These are phyloP conservation scores for Astreopora myriophthalma DNA, from an alignment of 64 coral and sea anemone genomes.

Conservation along the genomic window DNA sequence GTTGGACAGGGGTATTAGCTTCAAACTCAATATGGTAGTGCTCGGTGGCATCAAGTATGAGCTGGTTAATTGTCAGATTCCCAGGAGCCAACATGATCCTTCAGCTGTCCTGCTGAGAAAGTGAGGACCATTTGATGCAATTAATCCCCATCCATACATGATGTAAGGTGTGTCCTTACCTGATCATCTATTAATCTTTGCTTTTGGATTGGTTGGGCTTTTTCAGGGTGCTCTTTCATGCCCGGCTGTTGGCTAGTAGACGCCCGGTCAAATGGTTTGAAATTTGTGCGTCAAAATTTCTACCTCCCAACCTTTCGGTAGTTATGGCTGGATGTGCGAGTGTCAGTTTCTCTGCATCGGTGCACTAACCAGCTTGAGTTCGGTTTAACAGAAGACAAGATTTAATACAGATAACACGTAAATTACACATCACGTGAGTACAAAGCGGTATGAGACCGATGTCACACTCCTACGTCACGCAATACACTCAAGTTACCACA, in stretches of 20 bases:
- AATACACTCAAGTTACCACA: too few relatives aligned
- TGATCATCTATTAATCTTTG: background rate
- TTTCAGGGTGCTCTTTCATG: background rate
- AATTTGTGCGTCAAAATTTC: background rate
- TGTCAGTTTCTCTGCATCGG: slow-evolving; percentile 43
- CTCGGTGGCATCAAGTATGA: slow-evolving; percentile 16
- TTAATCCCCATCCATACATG: background rate
- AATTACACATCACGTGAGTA: too few relatives aligned
- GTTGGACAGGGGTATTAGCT: background rate
- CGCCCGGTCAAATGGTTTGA: slow-evolving; percentile 8
- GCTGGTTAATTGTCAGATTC: slow-evolving; percentile 12
- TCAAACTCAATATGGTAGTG: slow-evolving; percentile 35
- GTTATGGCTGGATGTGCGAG: background rate
- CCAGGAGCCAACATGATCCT: background rate
- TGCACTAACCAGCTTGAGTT: too few relatives aligned
- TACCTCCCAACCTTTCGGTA: background rate
- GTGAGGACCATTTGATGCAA: background rate
- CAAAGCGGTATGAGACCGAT: too few relatives aligned
- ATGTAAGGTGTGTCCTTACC: background rate
- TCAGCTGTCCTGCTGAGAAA: slow-evolving; percentile 16
- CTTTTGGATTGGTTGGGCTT: background rate
- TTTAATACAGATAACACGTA: too few relatives aligned
- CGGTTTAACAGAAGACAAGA: too few relatives aligned
- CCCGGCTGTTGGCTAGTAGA: slow-evolving; percentile 12
- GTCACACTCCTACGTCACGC: too few relatives aligned